A percentile compares a stretch with the other conserved stretches of the same genome.
phyloP scores from a whole-genome alignment of 2,113 vertebrate genomes.

The Caranx melampygus region DNA sequence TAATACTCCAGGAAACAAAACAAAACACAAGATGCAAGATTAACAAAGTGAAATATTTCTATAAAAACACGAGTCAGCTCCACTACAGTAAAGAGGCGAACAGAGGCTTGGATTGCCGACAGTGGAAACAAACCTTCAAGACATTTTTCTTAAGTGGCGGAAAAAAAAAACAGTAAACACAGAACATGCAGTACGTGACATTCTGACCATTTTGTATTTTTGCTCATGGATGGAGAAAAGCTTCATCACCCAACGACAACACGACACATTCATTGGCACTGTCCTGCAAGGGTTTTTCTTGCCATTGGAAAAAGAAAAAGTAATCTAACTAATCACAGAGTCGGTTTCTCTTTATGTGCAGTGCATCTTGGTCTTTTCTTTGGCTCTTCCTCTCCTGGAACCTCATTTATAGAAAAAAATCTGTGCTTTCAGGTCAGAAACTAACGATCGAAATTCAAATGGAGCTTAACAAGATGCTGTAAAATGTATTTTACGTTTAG shows the following conservation, averaged over 20 bases:
- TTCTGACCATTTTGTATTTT: conserved; percentile 1
- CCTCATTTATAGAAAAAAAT: conserved; percentile 27
- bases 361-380: conserved; percentile 58
- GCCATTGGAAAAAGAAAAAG: not conserved
- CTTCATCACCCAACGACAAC: not conserved
- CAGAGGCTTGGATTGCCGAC: not conserved
- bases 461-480: not conserved
- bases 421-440: not conserved
- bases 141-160: not conserved
- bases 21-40: conserved; percentile 18
- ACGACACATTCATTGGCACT: conserved; percentile 43
- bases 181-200: conserved; percentile 30
- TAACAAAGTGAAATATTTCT: not conserved
- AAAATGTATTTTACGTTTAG: not conserved
- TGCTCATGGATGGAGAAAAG: conserved; percentile 5
- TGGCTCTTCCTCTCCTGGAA: conserved; percentile 47
- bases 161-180: not conserved
- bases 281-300: not conserved
- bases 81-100: conserved; percentile 20
- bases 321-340: conserved; percentile 7
- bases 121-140: conserved; percentile 8
- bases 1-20: conserved; percentile 22
- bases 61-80: conserved; percentile 37
- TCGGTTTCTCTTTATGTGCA: conserved; percentile 11
- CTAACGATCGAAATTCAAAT: not conserved